Conservation (phyloP, 2,797 vertebrate genomes). For the Arremon aurantiirostris region DNA sequence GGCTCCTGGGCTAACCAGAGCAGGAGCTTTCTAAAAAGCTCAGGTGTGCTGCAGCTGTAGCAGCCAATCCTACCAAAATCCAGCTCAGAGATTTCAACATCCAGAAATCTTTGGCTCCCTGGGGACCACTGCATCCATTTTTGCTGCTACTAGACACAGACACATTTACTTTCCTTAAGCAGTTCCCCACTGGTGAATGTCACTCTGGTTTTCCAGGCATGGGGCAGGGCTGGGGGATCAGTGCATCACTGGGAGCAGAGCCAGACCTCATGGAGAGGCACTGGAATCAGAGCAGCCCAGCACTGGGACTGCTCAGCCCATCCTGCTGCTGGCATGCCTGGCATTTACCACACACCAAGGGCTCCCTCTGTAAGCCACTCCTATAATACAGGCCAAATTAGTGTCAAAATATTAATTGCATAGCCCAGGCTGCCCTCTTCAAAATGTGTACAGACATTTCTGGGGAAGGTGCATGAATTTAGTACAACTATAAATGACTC, state of each 20-base stretch:
- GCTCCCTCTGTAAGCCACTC: not conserved
- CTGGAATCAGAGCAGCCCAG: not conserved
- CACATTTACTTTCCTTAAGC: not conserved
- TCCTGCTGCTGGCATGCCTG: not conserved
- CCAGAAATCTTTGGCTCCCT: not conserved
- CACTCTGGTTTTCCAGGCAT: not conserved
- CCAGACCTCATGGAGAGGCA: not conserved
- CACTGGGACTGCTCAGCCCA: not conserved
- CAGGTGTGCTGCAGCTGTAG: not conserved
- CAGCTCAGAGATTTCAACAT: not conserved
- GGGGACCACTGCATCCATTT: not conserved
- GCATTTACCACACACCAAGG: not conserved
- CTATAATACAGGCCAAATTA: not conserved
- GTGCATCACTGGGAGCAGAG: not conserved
- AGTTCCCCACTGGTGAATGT: accelerated
- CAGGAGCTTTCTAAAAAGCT: not conserved
- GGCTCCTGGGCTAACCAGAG: not conserved
- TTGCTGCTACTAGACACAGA: not conserved
- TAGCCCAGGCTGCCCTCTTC: not conserved
- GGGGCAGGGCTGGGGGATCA: not conserved
- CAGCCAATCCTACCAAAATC: not conserved
- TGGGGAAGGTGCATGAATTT: not conserved
- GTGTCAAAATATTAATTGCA: not conserved
- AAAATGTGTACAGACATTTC: not conserved
- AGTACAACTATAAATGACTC: not conserved